Evolutionary conservation across 2,888 invertebrate genomes (phyloP).

Genomic region (Meghimatium bilineatum): DNA sequence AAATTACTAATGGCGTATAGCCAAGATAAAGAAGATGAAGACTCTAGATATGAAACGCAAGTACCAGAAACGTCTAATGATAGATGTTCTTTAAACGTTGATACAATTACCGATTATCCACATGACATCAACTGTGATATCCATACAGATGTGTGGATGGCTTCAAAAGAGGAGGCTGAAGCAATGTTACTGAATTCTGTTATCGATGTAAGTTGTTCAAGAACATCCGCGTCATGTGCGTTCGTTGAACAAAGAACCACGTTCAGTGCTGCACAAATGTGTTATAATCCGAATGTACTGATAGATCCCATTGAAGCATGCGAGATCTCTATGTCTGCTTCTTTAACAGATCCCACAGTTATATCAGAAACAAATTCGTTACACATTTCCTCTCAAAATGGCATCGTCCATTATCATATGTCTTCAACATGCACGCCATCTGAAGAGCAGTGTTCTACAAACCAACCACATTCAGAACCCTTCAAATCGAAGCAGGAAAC

Average conservation of each 20-base stretch:
- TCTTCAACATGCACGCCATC: neutral
- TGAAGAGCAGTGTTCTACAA: no score
- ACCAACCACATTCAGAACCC: neutral
- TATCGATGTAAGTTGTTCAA: no score
- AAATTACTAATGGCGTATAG: conserved; percentile 15
- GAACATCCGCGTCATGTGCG: neutral
- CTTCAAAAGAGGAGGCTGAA: no score
- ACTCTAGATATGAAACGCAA: neutral
- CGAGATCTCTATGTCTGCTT: neutral
- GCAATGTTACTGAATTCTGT: no score
- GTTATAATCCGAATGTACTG: neutral
- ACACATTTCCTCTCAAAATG: neutral
- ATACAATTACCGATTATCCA: no score
- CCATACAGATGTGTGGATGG: no score
- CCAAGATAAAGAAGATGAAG: neutral
- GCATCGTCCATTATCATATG: neutral
- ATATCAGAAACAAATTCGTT: neutral
- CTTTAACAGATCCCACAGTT: neutral
- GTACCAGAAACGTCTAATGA: no score
- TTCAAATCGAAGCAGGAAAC: neutral
- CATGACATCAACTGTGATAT: no score
- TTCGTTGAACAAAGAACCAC: neutral
- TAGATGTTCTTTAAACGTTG: no score
- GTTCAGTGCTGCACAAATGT: neutral
- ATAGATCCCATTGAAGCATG: neutral